Percentiles rank a stretch among this genome's conserved stretches.
Evolutionary conservation across 1,140 invertebrate genomes (phyloP).

Genomic region (Nasonia longicornis): DNA sequence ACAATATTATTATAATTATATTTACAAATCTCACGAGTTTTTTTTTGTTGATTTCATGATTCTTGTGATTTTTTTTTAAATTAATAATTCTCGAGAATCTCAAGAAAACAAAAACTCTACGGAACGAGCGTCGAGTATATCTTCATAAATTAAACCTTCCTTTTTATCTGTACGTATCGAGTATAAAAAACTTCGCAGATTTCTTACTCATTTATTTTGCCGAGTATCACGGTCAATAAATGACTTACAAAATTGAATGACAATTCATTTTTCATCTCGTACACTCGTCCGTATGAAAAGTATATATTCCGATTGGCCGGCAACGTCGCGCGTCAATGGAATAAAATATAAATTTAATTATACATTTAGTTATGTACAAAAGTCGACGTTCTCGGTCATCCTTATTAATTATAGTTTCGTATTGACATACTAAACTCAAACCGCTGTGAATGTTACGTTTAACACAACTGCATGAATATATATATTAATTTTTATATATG

Average conservation of each 20-base stretch:
- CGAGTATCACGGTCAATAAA: not conserved
- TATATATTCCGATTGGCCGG: conserved; percentile 26
- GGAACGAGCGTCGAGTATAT: conserved; percentile 22
- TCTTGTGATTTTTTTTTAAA: conserved; percentile 35
- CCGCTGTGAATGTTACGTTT: conserved; percentile 1
- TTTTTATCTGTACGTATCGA: conserved; percentile 19
- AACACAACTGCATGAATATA: conserved; percentile 45
- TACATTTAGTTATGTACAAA: conserved; percentile 45
- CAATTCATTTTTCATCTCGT: conserved; percentile 20
- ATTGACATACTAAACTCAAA: not conserved
- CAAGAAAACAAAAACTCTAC: conserved; percentile 25
- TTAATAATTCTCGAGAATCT: conserved; percentile 13
- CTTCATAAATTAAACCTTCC: conserved; percentile 26
- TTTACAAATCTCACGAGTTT: conserved; percentile 54
- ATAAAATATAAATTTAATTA: conserved; percentile 42
- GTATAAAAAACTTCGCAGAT: conserved; percentile 40
- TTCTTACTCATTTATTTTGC: not conserved
- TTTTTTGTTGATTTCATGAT: conserved; percentile 34
- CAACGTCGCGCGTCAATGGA: conserved; percentile 29
- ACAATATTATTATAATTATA: conserved; percentile 51
- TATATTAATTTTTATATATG: conserved; percentile 43
- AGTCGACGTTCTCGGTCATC: conserved; percentile 34
- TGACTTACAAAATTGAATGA: conserved; percentile 23
- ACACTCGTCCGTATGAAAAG: conserved; percentile 2
- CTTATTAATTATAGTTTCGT: not conserved